Conservation (phyloP, 2,113 vertebrate genomes). For the Tragelaphus buxtoni region DNA sequence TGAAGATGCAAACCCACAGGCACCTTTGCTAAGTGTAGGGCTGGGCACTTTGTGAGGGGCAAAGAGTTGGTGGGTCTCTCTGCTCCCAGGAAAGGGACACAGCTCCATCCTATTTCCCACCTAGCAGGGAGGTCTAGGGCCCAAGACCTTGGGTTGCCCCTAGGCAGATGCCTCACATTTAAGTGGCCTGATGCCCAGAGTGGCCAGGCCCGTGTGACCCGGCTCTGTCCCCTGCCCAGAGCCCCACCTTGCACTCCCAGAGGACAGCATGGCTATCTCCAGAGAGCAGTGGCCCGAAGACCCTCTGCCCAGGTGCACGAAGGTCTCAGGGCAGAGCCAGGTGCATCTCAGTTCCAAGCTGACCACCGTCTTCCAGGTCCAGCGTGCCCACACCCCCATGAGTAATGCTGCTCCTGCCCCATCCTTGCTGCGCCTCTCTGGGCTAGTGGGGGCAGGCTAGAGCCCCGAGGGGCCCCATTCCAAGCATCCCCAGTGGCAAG, state of each 20-base stretch:
- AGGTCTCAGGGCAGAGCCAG: neutral
- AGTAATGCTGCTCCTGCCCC: neutral
- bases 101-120: neutral
- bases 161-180: neutral
- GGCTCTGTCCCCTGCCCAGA: neutral
- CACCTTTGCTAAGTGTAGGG: neutral
- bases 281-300: neutral
- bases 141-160: accelerated
- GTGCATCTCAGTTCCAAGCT: neutral
- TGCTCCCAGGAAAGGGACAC: neutral
- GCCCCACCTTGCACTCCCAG: neutral
- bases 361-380: neutral
- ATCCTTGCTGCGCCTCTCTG: neutral
- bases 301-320: neutral
- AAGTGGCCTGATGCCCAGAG: neutral
- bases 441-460: neutral
- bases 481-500: neutral
- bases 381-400: accelerated
- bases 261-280: neutral
- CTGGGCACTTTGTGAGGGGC: accelerated
- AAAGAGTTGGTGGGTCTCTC: neutral
- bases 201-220: neutral
- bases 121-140: neutral
- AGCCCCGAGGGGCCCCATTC: neutral
- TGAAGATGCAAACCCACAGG: neutral